Base-by-base conservation (phyloP, 2,888 invertebrate species). In the Andrena marginata region DNA sequence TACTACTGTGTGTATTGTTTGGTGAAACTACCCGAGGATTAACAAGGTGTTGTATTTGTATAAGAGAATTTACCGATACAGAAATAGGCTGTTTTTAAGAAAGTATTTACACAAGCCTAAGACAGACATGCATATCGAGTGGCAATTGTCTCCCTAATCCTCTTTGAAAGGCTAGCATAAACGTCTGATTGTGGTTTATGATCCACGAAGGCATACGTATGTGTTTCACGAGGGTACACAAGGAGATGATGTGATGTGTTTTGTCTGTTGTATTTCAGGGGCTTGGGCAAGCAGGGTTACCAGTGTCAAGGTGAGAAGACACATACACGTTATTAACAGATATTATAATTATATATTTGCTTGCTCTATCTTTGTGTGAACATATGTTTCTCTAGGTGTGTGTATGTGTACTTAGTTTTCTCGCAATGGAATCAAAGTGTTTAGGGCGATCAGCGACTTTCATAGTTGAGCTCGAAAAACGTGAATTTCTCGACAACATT, bases 251-350 rank as follows among this genome's bases (percentile, higher is more conserved):
- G 92, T 93, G 92, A 93, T 91, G 92, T 93, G 92, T 93, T 94
- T 93, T 94, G 94, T 94, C 93, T 94, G 93, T 94, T 94, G 92
- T 93, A 94, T 96, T 97, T 94, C 97, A 98, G 98, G 98, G 98
- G 98, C 95, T 96, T 98, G 95, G 98, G 98, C 94, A 98, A 98
- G 95, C 98, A 98, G 96, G 98, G 98, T 94, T 98, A 98, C 96
- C 98, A 98, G 95, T 98, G 98, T 96, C 98, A 98, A 98, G 98
- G 98, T 98, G 96, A 94, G 94, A 91, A 93, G 94, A 93, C 94
- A 94, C 93, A 93, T 92, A 94, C 94, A 93, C 93, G 92, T 93
- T 94, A 93, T 93, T 93, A 93, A 93, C 93, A 89, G 90, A 93
- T 84, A 82, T 90, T 92, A 90, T 91, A 89, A 85, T 90, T 90